Base-by-base conservation (phyloP, 2,797 vertebrate species). In the Austrolebias charrua region DNA sequence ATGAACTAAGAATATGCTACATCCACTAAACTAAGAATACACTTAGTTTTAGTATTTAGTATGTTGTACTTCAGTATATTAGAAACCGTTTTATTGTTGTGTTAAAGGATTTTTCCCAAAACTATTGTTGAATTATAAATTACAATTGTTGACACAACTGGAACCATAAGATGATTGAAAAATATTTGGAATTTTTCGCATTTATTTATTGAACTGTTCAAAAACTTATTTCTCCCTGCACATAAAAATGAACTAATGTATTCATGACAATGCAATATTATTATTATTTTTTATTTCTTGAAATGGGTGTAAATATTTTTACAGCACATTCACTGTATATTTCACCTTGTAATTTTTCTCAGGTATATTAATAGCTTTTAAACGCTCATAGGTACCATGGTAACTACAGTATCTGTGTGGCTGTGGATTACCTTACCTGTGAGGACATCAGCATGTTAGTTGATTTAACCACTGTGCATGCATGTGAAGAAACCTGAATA, bases 401-500 rank as follows among this genome's bases (percentile, higher is more conserved):
- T 44, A 20, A 9, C 61, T 73, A n/a, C n/a, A n/a, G n/a, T n/a
- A 33, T 40, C 10, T 68, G 50, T 51, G 52, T 56, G 66, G 40
- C 69, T 71, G 48, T 9, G 19, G 46, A 60, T 75, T 33, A 33
- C 18, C 14, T 71, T 4, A 71, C 51, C 55, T 73, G 46, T 73
- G 48, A 61, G 43, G 56, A 59, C 45, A 57, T 24, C 50, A 77
- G 81, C 84, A 85, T 76, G 85, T 60, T 57, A 24, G 50, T 44
- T 51, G 64, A 38, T 51, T 52, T 55, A 66, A 66, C 28, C 16
- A 78, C 31, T 51, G 63, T 66, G 88, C 82, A 85, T 87, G 89
- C 63, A 67, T 73, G 43, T 50, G 61, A 73, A 54, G 43, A 31
- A 82, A 74, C 54, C 57, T 76, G 65, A 85, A 72, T 57, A 76